Conservation (phyloP, 2,888 invertebrate species). For the Tromatobia lineatoria region DNA sequence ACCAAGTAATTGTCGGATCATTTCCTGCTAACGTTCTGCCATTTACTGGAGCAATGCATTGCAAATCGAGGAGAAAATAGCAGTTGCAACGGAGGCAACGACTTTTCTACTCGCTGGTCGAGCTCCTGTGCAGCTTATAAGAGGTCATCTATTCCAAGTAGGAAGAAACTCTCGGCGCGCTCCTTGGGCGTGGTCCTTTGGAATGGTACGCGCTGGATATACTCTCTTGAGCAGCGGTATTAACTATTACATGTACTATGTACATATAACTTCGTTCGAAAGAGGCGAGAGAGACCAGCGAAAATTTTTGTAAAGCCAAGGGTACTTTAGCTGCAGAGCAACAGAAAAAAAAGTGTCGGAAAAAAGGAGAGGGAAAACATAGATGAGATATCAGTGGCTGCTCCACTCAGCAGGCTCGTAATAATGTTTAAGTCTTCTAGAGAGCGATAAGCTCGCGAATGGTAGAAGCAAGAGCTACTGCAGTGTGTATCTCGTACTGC, state of each 20-base stretch:
- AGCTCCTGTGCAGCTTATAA: conserved; percentile 31
- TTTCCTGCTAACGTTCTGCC: conserved; percentile 42
- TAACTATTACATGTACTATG: background rate
- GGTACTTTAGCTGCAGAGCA: background rate
- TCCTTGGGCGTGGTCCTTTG: conserved; percentile 63
- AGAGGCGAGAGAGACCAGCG: background rate
- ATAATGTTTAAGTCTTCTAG: conserved; percentile 8
- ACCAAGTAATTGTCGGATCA: conserved; percentile 20
- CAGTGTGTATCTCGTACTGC: no score
- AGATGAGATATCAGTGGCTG: background rate
- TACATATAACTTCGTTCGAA: background rate
- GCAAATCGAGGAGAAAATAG: conserved; percentile 36
- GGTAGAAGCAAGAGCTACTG: conserved; percentile 8
- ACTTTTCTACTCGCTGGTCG: conserved; percentile 53
- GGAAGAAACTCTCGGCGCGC: conserved; percentile 59
- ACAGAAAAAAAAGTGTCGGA: conserved; percentile 4
- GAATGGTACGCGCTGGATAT: conserved; percentile 29
- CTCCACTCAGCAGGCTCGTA: background rate
- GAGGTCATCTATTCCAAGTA: conserved; percentile 61
- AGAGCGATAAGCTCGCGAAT: background rate
- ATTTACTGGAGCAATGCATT: conserved; percentile 16
- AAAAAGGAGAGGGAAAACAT: background rate
- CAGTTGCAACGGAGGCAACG: conserved; percentile 40
- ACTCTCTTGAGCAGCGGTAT: conserved; percentile 35
- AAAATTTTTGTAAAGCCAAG: background rate